phyloP scores from a whole-genome alignment of 2,888 invertebrate species.

The Augochlorella aurata region DNA sequence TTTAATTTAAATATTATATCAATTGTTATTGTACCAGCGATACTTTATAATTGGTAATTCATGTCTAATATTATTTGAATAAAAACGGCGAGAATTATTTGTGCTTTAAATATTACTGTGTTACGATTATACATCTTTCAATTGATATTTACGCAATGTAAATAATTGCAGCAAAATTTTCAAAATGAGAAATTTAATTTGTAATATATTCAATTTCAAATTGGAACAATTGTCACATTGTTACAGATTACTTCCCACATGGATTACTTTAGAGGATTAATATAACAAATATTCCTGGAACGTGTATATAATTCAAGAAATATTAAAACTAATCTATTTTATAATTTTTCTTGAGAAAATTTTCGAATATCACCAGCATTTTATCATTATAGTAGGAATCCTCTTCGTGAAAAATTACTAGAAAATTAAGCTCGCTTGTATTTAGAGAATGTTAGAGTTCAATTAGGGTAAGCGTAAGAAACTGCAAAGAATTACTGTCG shows the following conservation, averaged over 20 bases:
- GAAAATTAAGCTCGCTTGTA: no score
- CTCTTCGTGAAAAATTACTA: no score
- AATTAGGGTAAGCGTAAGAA: neutral
- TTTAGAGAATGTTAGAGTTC: neutral
- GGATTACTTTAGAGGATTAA: no score
- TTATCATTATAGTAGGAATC: no score
- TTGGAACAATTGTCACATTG: no score
- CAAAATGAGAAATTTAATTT: no score
- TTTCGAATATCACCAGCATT: no score
- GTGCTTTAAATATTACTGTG: neutral
- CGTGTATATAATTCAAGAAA: no score
- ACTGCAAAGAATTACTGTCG: neutral
- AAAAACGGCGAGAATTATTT: neutral
- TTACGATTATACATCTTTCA: neutral
- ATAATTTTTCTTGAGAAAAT: no score
- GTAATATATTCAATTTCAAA: no score
- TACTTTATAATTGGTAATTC: neutral
- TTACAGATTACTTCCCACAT: no score
- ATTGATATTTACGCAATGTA: neutral
- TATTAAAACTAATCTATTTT: neutral
- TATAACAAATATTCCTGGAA: no score
- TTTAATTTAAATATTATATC: neutral
- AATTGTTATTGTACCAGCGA: neutral
- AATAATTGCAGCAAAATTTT: neutral
- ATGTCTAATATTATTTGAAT: neutral